Conservation (phyloP, 92 coral and sea anemone species). For the Heteractis magnifica region DNA sequence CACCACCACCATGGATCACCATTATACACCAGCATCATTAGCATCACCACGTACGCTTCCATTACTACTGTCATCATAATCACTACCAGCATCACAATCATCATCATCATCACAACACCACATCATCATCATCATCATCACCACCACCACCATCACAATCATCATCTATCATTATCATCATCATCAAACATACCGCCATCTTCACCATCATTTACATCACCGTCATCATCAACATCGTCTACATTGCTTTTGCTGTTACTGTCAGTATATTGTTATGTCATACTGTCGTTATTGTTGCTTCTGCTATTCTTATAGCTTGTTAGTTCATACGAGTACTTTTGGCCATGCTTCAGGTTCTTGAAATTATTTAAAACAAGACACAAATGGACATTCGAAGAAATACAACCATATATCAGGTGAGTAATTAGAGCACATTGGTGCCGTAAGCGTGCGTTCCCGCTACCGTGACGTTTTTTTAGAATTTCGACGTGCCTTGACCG, state of each 20-base stretch:
- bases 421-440: neutral
- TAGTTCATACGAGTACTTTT: too few species aligned
- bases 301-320: too few species aligned
- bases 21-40: too few species aligned
- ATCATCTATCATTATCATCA: neutral
- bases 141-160: neutral
- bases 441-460: neutral
- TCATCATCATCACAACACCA: too few species aligned
- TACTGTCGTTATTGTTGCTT: neutral
- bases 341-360: slow-evolving; percentile 50
- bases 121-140: too few species aligned
- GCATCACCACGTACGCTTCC: too few species aligned
- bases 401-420: slow-evolving; percentile 93
- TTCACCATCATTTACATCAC: neutral
- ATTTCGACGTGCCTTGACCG: too few species aligned
- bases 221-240: neutral
- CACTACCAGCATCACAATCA: too few species aligned
- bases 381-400: slow-evolving; percentile 91
- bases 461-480: neutral
- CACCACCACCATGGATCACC: too few species aligned
- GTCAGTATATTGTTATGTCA: neutral
- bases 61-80: too few species aligned
- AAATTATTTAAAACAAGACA: slow-evolving; percentile 77
- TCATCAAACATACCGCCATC: neutral
- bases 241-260: neutral